These are phyloP conservation scores for Amphibalanus amphitrite DNA, from an alignment of 1,140 invertebrate genomes.

Conservation along the genomic window DNA sequence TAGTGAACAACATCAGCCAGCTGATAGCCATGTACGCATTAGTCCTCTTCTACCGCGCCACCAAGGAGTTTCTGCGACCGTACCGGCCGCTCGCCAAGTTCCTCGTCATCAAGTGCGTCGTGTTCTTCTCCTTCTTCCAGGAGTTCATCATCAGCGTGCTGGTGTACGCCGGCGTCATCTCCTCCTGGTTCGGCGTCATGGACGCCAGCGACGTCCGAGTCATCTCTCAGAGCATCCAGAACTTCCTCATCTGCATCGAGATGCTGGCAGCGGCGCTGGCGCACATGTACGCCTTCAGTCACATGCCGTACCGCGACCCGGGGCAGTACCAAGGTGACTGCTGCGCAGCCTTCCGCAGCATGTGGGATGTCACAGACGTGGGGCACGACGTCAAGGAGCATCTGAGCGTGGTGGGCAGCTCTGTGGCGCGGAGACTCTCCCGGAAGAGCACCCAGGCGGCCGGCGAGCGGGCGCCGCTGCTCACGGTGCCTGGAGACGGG, in stretches of 20 bases:
- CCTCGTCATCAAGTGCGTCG: constrained; percentile 93
- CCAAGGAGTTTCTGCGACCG: constrained; percentile 62
- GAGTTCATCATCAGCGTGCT: constrained; percentile 21
- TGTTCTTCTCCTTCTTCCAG: constrained; percentile 97
- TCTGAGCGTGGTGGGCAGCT: constrained; percentile 52
- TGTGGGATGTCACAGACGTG: constrained; percentile 91
- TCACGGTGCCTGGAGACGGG: too few species aligned
- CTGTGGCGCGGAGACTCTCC: constrained; percentile 4
- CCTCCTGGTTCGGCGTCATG: too few species aligned
- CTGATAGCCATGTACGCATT: constrained; percentile 93
- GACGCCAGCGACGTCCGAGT: too few species aligned
- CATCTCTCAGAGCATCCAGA: constrained; percentile 32
- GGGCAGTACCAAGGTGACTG: constrained; percentile 33
- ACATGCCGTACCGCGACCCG: constrained; percentile 56
- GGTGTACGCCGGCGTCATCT: too few species aligned
- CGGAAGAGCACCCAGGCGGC: too few species aligned
- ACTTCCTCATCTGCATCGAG: constrained; percentile 92
- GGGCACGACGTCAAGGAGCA: constrained; percentile 80
- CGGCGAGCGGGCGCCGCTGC: too few species aligned
- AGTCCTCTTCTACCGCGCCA: constrained; percentile 82
- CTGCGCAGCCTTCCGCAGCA: constrained; percentile 48
- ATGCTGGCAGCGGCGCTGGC: constrained; percentile 92
- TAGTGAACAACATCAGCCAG: constrained; percentile 85
- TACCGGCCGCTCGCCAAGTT: constrained; percentile 91
- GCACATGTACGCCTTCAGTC: constrained; percentile 87